A percentile compares a stretch with the other conserved stretches of the same genome.
Conservation (phyloP, 2,797 vertebrate species). For the Pygocentrus nattereri region DNA sequence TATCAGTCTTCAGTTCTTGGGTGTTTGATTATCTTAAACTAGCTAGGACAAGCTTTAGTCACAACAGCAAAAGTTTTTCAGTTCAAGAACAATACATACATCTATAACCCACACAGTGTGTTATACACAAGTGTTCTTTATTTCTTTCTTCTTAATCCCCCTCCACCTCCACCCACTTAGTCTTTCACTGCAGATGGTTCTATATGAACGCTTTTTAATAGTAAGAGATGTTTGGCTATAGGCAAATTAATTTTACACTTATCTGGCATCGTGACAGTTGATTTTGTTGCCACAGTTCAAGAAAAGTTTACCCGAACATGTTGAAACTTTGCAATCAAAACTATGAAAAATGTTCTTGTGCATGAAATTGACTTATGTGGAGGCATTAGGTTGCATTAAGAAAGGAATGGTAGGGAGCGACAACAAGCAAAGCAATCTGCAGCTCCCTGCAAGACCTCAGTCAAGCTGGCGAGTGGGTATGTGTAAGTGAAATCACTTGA, state of each 20-base stretch:
- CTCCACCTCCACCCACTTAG: constrained; percentile 43
- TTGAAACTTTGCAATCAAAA: background rate
- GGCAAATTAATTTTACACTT: constrained; percentile 6
- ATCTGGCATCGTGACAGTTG: background rate
- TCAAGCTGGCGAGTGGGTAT: background rate
- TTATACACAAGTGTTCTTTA: background rate
- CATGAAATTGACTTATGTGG: background rate
- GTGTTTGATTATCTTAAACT: background rate
- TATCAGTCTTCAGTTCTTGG: background rate
- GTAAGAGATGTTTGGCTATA: background rate
- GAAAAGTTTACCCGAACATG: constrained; percentile 8
- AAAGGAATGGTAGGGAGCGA: background rate
- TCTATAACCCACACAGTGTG: constrained; percentile 5
- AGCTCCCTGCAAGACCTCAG: background rate
- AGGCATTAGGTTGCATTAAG: background rate
- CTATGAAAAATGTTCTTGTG: background rate
- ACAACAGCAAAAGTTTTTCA: background rate
- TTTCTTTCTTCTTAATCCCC: background rate
- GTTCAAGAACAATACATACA: background rate
- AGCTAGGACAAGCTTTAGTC: background rate
- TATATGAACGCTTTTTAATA: constrained; percentile 11
- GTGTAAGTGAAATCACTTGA: background rate
- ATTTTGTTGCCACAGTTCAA: background rate
- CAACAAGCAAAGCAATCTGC: background rate
- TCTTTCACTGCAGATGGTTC: background rate